Percentiles rank a stretch among this genome's conserved stretches.
These are phyloP conservation scores for Lasioglossum marginatum DNA, from an alignment of 2,888 invertebrate genomes.

Conservation along the genomic window DNA sequence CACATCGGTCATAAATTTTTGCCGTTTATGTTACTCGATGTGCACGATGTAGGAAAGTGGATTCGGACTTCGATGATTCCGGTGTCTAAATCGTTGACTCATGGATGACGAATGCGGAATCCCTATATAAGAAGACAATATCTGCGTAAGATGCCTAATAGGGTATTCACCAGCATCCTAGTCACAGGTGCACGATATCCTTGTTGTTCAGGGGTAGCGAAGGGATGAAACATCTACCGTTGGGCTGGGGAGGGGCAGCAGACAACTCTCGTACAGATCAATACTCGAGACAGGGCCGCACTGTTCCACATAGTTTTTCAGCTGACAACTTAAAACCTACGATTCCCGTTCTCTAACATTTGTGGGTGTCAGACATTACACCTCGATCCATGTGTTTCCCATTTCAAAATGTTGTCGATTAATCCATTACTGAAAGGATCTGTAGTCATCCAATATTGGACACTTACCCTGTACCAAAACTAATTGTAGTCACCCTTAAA, in stretches of 20 bases:
- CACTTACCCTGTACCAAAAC: background rate
- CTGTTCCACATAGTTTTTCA: slow-evolving; percentile 52
- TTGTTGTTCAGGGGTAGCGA: slow-evolving; percentile 56
- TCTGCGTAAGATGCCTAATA: slow-evolving; percentile 38
- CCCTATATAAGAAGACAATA: background rate
- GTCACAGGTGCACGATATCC: slow-evolving; percentile 66
- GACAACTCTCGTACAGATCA: slow-evolving; percentile 75
- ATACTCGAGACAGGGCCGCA: slow-evolving; percentile 75
- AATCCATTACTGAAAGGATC: background rate
- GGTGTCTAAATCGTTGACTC: background rate
- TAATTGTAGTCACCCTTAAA: background rate
- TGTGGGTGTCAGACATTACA: background rate
- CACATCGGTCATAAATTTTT: slow-evolving; percentile 6
- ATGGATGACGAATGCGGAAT: background rate
- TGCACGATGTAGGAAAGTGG: background rate
- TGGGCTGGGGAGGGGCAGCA: slow-evolving; percentile 67
- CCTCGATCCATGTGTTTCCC: background rate
- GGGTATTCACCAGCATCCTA: slow-evolving; percentile 53
- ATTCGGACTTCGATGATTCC: slow-evolving; percentile 10
- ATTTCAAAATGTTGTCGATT: background rate
- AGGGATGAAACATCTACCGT: slow-evolving; percentile 67
- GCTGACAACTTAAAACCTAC: background rate
- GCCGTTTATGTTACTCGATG: slow-evolving; percentile 22
- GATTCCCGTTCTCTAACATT: background rate
- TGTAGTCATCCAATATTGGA: background rate